phyloP scores from a whole-genome alignment of 2,113 vertebrate species.

The Cricetomys ansorgei region DNA sequence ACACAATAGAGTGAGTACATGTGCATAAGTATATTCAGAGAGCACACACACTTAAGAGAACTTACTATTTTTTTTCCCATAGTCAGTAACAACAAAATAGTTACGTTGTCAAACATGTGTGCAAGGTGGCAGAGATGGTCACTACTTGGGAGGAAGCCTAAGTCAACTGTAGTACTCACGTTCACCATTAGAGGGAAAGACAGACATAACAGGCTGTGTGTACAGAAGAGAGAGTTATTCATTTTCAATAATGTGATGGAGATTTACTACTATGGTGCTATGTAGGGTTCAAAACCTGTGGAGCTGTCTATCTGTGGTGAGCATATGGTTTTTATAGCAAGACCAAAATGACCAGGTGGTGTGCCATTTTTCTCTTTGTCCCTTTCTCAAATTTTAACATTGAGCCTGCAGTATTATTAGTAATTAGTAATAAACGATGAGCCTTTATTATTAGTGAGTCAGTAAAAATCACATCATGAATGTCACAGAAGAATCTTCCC shows the following conservation, averaged over 20 bases:
- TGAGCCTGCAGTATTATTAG: background rate
- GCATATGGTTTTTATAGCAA: accelerated
- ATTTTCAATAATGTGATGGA: background rate
- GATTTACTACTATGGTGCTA: background rate
- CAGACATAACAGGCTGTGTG: accelerated
- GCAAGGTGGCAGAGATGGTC: no score
- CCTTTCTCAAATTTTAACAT: background rate
- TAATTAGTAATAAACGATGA: background rate
- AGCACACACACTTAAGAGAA: background rate
- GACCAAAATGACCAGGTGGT: background rate
- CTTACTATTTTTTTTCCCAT: no score
- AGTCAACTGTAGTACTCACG: accelerated
- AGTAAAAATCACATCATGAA: background rate
- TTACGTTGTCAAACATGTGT: accelerated
- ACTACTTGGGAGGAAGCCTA: accelerated
- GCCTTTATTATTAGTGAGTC: background rate
- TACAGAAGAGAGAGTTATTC: background rate
- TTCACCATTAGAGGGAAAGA: background rate
- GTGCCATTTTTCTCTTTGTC: background rate
- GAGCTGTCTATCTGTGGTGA: background rate
- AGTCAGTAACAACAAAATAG: accelerated
- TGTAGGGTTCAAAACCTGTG: background rate
- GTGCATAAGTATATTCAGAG: background rate
- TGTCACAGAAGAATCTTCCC: background rate
- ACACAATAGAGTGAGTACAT: background rate